Conservation (phyloP, 2,888 invertebrate genomes). For the Nomada ruficornis region DNA sequence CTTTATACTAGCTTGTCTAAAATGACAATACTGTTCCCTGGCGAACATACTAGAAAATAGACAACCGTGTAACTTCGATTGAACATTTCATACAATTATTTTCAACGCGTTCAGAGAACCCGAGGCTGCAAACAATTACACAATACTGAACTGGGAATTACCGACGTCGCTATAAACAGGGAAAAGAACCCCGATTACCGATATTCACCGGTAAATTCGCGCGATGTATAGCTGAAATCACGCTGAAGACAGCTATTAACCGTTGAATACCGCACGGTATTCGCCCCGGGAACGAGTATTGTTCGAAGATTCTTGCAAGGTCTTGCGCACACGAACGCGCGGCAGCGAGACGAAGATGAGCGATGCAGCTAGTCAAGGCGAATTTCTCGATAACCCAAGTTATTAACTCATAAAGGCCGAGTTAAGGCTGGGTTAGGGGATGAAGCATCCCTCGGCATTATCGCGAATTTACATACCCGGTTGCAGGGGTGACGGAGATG, state of each 20-base stretch:
- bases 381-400: slow-evolving; percentile 83
- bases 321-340: slow-evolving; percentile 13
- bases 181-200: slow-evolving; percentile 1
- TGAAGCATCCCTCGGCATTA: slow-evolving; percentile 79
- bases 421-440: slow-evolving; percentile 78
- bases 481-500: slow-evolving; percentile 65
- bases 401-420: slow-evolving; percentile 84
- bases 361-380: slow-evolving; percentile 73
- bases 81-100: neutral
- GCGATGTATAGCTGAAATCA: slow-evolving; percentile 43
- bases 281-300: slow-evolving; percentile 43
- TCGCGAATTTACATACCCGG: slow-evolving; percentile 83
- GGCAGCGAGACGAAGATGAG: slow-evolving; percentile 36
- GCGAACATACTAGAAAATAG: no score
- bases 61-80: no score
- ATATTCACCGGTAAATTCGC: slow-evolving; percentile 42
- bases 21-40: no score
- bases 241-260: slow-evolving; percentile 47
- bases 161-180: neutral
- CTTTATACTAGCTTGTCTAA: no score
- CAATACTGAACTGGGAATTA: neutral
- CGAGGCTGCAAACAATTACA: neutral
- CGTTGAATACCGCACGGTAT: slow-evolving; percentile 50
- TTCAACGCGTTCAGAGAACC: neutral
- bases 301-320: slow-evolving; percentile 61